A percentile compares a stretch with the other conserved stretches of the same genome.
Conservation (phyloP, 2,113 vertebrate genomes). For the Cranoglanis bouderius region DNA sequence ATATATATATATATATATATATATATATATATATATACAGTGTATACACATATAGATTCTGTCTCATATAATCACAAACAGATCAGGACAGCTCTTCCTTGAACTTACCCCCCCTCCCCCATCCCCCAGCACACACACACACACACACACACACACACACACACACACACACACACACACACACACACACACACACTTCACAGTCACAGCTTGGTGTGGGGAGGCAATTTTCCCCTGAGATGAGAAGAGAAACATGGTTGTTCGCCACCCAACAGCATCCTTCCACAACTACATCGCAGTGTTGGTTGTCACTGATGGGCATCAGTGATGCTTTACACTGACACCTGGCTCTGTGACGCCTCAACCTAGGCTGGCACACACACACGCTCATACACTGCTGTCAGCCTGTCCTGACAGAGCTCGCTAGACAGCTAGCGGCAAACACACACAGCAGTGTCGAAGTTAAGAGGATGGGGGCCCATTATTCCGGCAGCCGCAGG, state of each 20-base stretch:
- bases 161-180: neutral
- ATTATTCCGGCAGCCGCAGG: conserved; percentile 45
- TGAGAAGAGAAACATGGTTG: conserved; percentile 35
- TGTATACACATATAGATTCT: conserved; percentile 47
- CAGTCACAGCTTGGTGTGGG: conserved; percentile 4
- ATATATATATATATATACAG: conserved; percentile 29
- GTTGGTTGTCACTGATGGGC: conserved; percentile 38
- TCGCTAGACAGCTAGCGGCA: conserved; percentile 39
- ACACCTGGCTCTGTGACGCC: conserved; percentile 36
- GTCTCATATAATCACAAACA: conserved; percentile 44
- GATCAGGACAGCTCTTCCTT: conserved; percentile 23
- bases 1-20: conserved; percentile 14
- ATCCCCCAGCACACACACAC: neutral
- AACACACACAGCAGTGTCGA: conserved; percentile 36
- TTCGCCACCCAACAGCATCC: conserved; percentile 33
- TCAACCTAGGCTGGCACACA: conserved; percentile 9
- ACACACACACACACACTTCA: neutral
- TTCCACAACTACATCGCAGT: conserved; percentile 27
- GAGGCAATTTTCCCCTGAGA: conserved; percentile 34
- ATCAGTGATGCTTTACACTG: conserved; percentile 33
- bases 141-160: neutral
- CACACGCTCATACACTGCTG: conserved; percentile 25
- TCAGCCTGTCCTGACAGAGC: conserved; percentile 43
- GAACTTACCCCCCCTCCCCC: neutral
- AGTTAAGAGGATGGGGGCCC: conserved; percentile 40